These are phyloP conservation scores for Pimpla rufipes DNA, from an alignment of 2,888 invertebrate species.

Conservation along the genomic window DNA sequence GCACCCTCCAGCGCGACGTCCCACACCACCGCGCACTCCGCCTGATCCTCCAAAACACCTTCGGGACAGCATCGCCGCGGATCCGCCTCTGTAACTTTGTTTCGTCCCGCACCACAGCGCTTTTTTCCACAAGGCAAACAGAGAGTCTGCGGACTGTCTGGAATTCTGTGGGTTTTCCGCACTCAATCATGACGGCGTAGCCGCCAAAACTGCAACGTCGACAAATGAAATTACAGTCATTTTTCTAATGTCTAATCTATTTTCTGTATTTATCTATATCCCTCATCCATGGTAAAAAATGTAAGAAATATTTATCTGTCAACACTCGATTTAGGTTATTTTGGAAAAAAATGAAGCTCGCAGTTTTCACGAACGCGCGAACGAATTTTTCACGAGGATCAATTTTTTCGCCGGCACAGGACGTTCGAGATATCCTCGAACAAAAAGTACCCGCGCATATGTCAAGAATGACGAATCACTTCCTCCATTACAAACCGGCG, in stretches of 20 bases:
- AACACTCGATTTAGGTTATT: no score
- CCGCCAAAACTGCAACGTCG: neutral
- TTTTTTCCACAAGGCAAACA: constrained; percentile 8
- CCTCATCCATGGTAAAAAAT: no score
- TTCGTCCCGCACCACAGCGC: constrained; percentile 37
- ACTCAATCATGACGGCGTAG: neutral
- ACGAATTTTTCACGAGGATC: no score
- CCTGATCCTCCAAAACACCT: constrained; percentile 39
- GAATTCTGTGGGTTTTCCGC: constrained; percentile 4
- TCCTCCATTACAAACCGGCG: constrained; percentile 14
- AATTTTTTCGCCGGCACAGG: neutral
- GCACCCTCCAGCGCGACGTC: constrained; percentile 40
- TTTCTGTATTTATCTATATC: no score
- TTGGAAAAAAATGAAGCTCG: no score
- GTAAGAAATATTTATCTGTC: no score
- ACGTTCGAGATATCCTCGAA: neutral
- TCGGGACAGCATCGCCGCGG: constrained; percentile 48
- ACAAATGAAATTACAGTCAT: neutral
- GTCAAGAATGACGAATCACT: constrained; percentile 21
- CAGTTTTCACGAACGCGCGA: no score
- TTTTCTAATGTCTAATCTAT: neutral
- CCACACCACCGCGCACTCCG: constrained; percentile 11
- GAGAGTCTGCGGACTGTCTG: neutral
- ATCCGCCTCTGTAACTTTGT: constrained; percentile 44
- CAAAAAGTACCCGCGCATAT: neutral